Conservation (phyloP, 2,888 invertebrate genomes). For the Chalcosyrphus nemorum region DNA sequence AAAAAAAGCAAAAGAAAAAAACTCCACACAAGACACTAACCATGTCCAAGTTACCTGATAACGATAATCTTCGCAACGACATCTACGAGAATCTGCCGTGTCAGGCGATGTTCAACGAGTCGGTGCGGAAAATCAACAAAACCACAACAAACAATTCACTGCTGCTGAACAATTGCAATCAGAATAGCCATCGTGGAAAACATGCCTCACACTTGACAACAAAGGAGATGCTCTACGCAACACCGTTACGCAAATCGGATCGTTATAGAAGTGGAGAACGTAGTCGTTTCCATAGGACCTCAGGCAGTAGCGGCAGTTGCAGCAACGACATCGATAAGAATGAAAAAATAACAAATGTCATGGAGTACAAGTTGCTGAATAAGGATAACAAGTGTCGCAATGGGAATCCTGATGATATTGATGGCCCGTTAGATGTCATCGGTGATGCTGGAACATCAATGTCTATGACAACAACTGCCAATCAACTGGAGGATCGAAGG, state of each 20-base stretch:
- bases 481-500: conserved; percentile 81
- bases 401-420: conserved; percentile 74
- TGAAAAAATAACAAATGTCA: conserved; percentile 79
- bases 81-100: conserved; percentile 82
- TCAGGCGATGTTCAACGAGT: conserved; percentile 82
- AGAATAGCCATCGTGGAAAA: conserved; percentile 76
- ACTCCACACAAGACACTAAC: conserved; percentile 5
- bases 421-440: conserved; percentile 76
- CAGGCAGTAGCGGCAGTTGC: conserved; percentile 67
- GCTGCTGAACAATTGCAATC: conserved; percentile 78
- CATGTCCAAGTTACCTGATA: conserved; percentile 82
- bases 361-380: conserved; percentile 77
- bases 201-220: conserved; percentile 73
- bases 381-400: conserved; percentile 80
- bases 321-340: conserved; percentile 73
- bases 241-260: conserved; percentile 81
- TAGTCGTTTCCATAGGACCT: conserved; percentile 75
- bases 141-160: conserved; percentile 75
- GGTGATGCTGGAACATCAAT: conserved; percentile 74
- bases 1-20: too few relatives aligned
- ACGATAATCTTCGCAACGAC: conserved; percentile 82
- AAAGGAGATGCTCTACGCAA: conserved; percentile 82
- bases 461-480: conserved; percentile 61
- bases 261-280: conserved; percentile 81
- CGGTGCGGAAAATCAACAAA: conserved; percentile 81